A percentile compares a stretch with the other conserved stretches of the same genome.
Evolutionary conservation across 2,888 invertebrate genomes (phyloP).

Genomic region (Branchinecta sandiegonensis): DNA sequence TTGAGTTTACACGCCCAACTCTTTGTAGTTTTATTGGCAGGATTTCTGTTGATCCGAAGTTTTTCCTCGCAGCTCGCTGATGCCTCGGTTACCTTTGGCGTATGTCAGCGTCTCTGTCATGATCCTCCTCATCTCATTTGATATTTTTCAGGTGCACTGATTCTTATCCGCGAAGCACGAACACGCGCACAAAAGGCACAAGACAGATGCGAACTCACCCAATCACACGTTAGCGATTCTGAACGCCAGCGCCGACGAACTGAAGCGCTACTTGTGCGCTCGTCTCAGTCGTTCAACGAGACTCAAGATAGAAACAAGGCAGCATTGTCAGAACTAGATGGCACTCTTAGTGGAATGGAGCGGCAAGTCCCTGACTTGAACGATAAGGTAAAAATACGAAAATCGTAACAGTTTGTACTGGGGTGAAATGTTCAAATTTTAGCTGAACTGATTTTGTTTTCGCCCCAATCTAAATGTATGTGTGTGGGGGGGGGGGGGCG

Average conservation of each 20-base stretch:
- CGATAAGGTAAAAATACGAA: slow-evolving; percentile 44
- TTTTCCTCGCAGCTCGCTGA: too few species aligned
- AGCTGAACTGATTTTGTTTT: too few species aligned
- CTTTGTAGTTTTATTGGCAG: too few species aligned
- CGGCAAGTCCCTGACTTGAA: slow-evolving; percentile 68
- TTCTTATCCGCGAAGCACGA: slow-evolving; percentile 64
- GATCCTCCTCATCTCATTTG: too few species aligned
- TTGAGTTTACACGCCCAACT: too few species aligned
- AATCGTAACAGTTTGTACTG: too few species aligned
- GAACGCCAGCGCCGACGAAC: slow-evolving; percentile 49
- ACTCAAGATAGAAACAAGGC: slow-evolving; percentile 57
- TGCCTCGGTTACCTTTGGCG: too few species aligned
- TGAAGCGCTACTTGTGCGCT: slow-evolving; percentile 46
- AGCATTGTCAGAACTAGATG: slow-evolving; percentile 48
- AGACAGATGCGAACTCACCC: slow-evolving; percentile 34
- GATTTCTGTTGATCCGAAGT: too few species aligned
- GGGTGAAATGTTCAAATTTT: too few species aligned
- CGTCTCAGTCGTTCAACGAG: slow-evolving; percentile 45
- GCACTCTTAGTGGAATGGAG: slow-evolving; percentile 51
- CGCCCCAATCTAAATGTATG: too few species aligned
- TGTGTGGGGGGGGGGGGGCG: too few species aligned
- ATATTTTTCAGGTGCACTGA: slow-evolving; percentile 51
- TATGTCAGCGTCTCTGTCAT: too few species aligned
- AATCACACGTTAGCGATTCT: slow-evolving; percentile 40
- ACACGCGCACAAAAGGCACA: slow-evolving; percentile 44